A percentile compares a stretch with the other conserved stretches of the same genome.
Conservation (phyloP, 2,888 invertebrate genomes). For the Eupithecia centaureata region DNA sequence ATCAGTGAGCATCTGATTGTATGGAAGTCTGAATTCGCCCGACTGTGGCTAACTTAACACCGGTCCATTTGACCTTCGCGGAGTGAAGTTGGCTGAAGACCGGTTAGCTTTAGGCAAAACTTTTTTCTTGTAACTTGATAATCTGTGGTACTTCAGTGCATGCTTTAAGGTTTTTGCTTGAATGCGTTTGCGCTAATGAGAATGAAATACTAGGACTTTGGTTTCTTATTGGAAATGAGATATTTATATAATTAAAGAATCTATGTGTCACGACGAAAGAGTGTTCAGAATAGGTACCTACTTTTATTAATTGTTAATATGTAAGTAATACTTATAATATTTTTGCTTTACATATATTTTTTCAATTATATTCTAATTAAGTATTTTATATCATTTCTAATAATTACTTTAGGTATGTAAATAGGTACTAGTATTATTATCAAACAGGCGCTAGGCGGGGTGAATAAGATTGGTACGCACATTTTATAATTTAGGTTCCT, state of each 20-base stretch:
- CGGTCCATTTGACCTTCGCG: slow-evolving; percentile 70
- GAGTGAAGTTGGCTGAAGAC: slow-evolving; percentile 72
- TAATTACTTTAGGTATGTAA: too few species aligned
- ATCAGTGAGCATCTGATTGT: slow-evolving; percentile 43
- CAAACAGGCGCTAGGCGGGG: too few species aligned
- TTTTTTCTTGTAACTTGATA: slow-evolving; percentile 54
- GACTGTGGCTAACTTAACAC: slow-evolving; percentile 43
- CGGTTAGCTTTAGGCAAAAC: slow-evolving; percentile 80
- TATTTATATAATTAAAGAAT: background rate
- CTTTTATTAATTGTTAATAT: too few species aligned
- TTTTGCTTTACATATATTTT: too few species aligned
- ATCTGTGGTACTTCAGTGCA: slow-evolving; percentile 48
- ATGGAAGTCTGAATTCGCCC: slow-evolving; percentile 49
- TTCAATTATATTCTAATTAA: too few species aligned
- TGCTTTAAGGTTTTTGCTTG: slow-evolving; percentile 41
- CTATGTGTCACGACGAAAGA: too few species aligned
- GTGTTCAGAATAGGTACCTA: too few species aligned
- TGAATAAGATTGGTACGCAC: too few species aligned
- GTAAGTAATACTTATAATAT: too few species aligned
- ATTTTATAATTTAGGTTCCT: too few species aligned
- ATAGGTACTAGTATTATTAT: too few species aligned
- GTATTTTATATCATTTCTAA: too few species aligned
- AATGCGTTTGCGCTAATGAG: slow-evolving; percentile 34
- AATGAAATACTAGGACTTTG: slow-evolving; percentile 14
- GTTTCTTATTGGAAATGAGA: background rate